phyloP scores from a whole-genome alignment of 2,797 vertebrate species.

The Telmatherina bonti region DNA sequence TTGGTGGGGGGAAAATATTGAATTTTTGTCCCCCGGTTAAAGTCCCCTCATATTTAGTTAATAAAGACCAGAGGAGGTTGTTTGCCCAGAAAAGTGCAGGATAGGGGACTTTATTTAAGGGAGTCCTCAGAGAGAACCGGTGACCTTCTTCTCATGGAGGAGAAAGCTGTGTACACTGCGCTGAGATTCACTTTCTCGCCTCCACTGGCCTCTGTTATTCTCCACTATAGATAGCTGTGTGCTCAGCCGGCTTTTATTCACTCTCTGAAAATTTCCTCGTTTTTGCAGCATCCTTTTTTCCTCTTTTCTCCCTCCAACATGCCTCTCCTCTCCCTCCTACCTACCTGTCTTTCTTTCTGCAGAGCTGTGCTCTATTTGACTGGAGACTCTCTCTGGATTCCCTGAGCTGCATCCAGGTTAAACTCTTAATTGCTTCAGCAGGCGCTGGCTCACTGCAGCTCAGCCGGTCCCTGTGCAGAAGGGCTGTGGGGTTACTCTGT shows the following conservation, averaged over 20 bases:
- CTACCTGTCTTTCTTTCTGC: slow-evolving; percentile 40
- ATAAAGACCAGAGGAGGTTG: slow-evolving; percentile 91
- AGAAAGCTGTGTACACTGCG: slow-evolving; percentile 72
- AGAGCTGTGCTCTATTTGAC: slow-evolving; percentile 71
- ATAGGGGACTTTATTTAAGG: slow-evolving; percentile 85
- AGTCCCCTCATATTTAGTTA: slow-evolving; percentile 90
- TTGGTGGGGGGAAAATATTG: slow-evolving; percentile 91
- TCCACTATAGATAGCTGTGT: slow-evolving; percentile 23
- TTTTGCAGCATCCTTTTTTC: neutral
- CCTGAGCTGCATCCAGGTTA: slow-evolving; percentile 76
- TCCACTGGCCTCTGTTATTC: slow-evolving; percentile 39
- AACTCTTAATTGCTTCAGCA: slow-evolving; percentile 79
- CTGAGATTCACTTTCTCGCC: slow-evolving; percentile 64
- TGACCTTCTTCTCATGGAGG: slow-evolving; percentile 82
- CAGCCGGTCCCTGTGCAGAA: slow-evolving; percentile 5
- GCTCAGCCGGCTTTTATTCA: slow-evolving; percentile 37
- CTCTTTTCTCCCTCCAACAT: slow-evolving; percentile 2
- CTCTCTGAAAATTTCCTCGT: slow-evolving; percentile 14
- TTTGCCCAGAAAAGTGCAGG: slow-evolving; percentile 86
- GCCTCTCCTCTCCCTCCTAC: slow-evolving; percentile 3
- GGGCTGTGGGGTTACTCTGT: too few relatives aligned
- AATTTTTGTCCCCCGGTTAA: slow-evolving; percentile 91
- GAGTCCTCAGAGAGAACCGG: slow-evolving; percentile 80
- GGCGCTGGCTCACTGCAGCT: slow-evolving; percentile 63
- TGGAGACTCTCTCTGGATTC: slow-evolving; percentile 74